These are phyloP conservation scores for Dysidea cf. avara DNA, from an alignment of 37 sponge, comb jelly and placozoan species.

Conservation along the genomic window DNA sequence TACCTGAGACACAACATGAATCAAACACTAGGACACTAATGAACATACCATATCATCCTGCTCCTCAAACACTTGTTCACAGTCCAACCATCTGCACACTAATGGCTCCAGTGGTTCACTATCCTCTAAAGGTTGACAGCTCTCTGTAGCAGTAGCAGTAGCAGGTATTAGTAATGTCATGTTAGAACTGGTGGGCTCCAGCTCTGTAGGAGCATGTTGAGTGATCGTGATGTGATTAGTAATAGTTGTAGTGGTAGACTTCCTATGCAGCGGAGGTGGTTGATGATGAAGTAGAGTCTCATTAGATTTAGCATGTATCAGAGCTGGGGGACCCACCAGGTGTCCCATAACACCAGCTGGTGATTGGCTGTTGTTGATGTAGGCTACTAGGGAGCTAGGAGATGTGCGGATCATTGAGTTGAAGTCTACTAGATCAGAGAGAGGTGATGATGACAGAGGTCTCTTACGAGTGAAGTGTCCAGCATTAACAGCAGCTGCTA, in stretches of 20 bases:
- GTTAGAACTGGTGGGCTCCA: background rate
- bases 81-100: conserved; percentile 74
- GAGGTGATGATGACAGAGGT: conserved; percentile 64
- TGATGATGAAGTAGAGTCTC: too few relatives aligned
- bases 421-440: conserved; percentile 63
- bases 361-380: conserved; percentile 8
- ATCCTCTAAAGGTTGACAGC: background rate
- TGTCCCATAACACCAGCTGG: conserved; percentile 55
- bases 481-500: background rate
- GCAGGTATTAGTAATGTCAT: background rate
- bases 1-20: too few relatives aligned
- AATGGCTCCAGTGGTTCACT: conserved; percentile 12
- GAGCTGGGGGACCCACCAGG: conserved; percentile 25
- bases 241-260: conserved; percentile 55
- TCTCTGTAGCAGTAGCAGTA: background rate
- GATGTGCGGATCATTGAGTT: conserved; percentile 52
- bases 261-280: too few relatives aligned
- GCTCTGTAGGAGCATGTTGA: background rate
- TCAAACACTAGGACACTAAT: too few relatives aligned
- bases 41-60: conserved; percentile 78
- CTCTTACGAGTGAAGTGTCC: conserved; percentile 44
- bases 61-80: conserved; percentile 51
- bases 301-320: background rate
- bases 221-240: conserved; percentile 62
- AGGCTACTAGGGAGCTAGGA: conserved; percentile 41